Base-by-base conservation (phyloP, 2,797 vertebrate species). In the Dendrocincla fuliginosa region DNA sequence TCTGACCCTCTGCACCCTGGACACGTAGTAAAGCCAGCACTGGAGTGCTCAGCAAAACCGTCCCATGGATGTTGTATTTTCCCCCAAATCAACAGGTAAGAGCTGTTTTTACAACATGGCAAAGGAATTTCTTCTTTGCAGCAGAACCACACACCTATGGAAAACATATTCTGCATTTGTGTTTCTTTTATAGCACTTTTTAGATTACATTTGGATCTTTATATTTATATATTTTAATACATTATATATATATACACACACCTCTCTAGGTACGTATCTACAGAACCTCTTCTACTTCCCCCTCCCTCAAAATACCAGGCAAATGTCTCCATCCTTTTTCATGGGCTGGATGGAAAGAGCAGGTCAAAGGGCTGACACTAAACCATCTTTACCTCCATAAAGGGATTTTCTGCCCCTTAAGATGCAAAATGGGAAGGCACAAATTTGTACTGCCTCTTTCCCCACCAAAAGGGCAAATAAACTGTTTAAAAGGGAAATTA, bases 71-170 rank as follows among this genome's bases (percentile, higher is more conserved):
- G 0, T 46, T 50, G 12, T 5, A 9, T 84, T 95, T 94, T 69
- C 73, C 74, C 61, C 25, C 55, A 46, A 73, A 59, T n/a, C 65
- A 88, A 67, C 42, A 96, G 86, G 86, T 88, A 69, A 69, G 39
- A 22, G 23, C 7, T 69, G 13, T 78, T 90, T 90, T 90, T 56
- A 46, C 74, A 41, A 16, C 16, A 4, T 6, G 15, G 50, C 35
- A 79, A 35, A 82, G 13, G 20, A 19, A 44, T 92, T 69, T 84
- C n/a, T 73, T 70, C 11, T 1, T 13, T 55, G 28, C 39, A 61
- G 47, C 69, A 50, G 39, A 73, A 23, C 13, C 8, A 17, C 24
- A 5, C 39, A 37, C 47, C 67, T 89, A 63, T 33, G 52, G 94
- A 77, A 87, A 79, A 78, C 20, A 41, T 3, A 39, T 33, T 90